Evolutionary conservation across 1,140 invertebrate genomes (phyloP).

Genomic region (Gonatopus flavifemur): DNA sequence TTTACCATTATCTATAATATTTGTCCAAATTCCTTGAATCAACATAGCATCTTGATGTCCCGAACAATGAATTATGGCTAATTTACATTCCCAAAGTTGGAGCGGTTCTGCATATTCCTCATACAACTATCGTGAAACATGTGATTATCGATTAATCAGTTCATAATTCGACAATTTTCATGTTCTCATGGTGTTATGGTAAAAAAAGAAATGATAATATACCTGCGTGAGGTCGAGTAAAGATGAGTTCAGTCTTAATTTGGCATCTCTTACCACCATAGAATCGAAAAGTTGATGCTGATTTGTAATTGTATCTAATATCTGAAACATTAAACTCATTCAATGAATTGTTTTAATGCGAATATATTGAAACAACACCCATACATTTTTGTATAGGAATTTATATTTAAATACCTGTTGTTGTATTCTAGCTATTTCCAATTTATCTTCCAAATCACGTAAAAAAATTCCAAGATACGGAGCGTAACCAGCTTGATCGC

Average conservation of each 20-base stretch:
- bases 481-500: conserved; percentile 76
- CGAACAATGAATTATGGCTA: conserved; percentile 82
- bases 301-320: conserved; percentile 67
- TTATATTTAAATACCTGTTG: conserved; percentile 52
- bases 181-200: background rate
- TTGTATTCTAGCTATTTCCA: conserved; percentile 85
- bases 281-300: conserved; percentile 35
- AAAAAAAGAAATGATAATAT: conserved; percentile 6
- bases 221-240: conserved; percentile 70
- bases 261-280: conserved; percentile 49
- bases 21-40: conserved; percentile 78
- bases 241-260: conserved; percentile 63
- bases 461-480: conserved; percentile 81
- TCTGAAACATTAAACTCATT: conserved; percentile 41
- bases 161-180: background rate
- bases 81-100: conserved; percentile 81
- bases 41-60: conserved; percentile 77
- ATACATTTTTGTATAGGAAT: background rate
- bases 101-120: conserved; percentile 81
- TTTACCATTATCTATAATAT: conserved; percentile 67
- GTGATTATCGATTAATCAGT: background rate
- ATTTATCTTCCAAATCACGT: conserved; percentile 91
- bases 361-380: background rate
- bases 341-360: background rate
- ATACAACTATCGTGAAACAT: conserved; percentile 67